Conservation (phyloP, 2,888 invertebrate species). For the Caenorhabditis japonica region DNA sequence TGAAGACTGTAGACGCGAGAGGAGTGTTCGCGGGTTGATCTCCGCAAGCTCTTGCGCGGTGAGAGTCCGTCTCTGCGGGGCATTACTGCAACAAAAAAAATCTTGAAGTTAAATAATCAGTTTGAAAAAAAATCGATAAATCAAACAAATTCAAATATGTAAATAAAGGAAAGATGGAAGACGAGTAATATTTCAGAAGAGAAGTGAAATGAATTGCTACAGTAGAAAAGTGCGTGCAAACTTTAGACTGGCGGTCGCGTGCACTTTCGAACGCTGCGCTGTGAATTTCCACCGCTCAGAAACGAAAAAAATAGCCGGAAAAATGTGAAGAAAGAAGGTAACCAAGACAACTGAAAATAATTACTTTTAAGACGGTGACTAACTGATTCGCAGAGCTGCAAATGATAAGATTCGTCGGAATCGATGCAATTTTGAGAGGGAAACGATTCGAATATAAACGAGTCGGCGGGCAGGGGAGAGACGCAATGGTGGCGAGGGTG, state of each 20-base stretch:
- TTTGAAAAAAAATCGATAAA: conserved; percentile 9
- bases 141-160: background rate
- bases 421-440: background rate
- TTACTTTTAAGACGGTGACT: too few species aligned
- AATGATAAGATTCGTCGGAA: background rate
- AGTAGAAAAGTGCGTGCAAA: background rate
- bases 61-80: conserved; percentile 54
- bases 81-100: conserved; percentile 28
- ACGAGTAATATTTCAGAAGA: too few species aligned
- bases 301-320: background rate
- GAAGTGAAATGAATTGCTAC: background rate
- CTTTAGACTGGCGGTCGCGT: too few species aligned
- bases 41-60: conserved; percentile 60
- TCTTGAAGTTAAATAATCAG: background rate
- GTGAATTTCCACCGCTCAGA: too few species aligned
- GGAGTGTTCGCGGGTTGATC: conserved; percentile 63
- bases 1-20: conserved; percentile 62
- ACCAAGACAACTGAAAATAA: too few species aligned
- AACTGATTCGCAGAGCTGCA: too few species aligned
- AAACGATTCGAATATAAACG: conserved; percentile 7
- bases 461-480: conserved; percentile 3
- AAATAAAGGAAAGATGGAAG: background rate
- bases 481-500: background rate
- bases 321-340: background rate
- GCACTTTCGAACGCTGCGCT: too few species aligned